Evolutionary conservation across 2,797 vertebrate species (phyloP), one percentile per base, ranked within the genome.

Genomic region (Nannoperca australis): DNA sequence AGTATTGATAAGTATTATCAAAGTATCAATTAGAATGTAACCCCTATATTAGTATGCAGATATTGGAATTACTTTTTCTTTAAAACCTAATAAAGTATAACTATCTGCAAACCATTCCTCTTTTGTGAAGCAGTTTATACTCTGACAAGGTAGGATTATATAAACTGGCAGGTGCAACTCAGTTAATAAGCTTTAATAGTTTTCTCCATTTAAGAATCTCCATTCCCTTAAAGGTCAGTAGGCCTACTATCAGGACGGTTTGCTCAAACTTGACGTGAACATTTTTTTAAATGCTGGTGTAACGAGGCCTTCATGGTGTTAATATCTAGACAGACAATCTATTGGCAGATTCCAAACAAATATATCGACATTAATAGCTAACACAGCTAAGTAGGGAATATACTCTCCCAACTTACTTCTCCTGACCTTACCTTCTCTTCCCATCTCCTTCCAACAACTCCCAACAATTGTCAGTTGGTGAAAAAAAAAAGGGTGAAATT

Each of bases 401-500:
- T 59, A 32, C 32, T 63, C 13, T 54, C 10, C 17, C 7, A 12
- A 17, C 10, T 74, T 59, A 56, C 30, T 64, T 75, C 55, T 54
- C 13, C 44, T 63, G 55, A 82, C 70, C 54, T 73, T 47, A 62
- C 22, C 44, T 63, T 80, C 50, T 67, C 40, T 30, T 70, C 47
- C 61, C 18, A 50, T 80, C 50, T 67, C 36, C 34, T 70, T 47
- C 61, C 15, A 50, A 68, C 15, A 15, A 32, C 68, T 81, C 73
- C 73, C 58, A 76, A 65, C 81, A 30, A 64, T 42, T 78, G 73
- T 84, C 79, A 79, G 45, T 85, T 34, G 45, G 42, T 83, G 62
- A 80, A 81, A 83, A 59, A 73, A 82, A 88, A 85, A 81, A 70
- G 67, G 59, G 67, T 54, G 71, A 80, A 82, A 81, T 82, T 75